These are phyloP conservation scores for Myotis planiceps DNA, from an alignment of 2,797 vertebrate genomes.

Conservation along the genomic window DNA sequence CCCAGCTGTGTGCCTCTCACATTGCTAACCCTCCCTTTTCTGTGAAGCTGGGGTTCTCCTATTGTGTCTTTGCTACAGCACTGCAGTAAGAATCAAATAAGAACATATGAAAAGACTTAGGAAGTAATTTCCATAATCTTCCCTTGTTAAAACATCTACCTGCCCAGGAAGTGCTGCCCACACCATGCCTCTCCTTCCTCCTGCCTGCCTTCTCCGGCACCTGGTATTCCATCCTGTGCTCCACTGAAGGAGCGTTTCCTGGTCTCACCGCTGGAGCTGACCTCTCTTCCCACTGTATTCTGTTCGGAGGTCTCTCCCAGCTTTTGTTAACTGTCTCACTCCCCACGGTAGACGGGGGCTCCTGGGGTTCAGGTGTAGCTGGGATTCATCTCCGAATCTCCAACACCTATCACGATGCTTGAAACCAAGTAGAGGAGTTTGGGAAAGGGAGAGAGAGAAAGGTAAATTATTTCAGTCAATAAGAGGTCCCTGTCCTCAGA, in stretches of 20 bases:
- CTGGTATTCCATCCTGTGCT: background rate
- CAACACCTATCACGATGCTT: background rate
- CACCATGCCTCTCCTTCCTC: background rate
- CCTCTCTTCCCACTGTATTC: background rate
- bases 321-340: background rate
- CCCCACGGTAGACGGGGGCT: background rate
- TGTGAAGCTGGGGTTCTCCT: too few relatives aligned
- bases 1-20: too few relatives aligned
- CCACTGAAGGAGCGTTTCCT: background rate
- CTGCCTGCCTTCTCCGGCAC: background rate
- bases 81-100: too few relatives aligned
- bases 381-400: background rate
- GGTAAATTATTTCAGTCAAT: background rate
- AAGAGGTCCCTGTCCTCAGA: background rate
- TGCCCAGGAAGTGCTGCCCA: background rate
- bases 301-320: background rate
- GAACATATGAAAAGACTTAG: too few relatives aligned
- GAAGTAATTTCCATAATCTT: too few relatives aligned
- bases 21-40: too few relatives aligned
- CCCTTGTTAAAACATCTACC: background rate
- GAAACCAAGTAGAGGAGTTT: background rate
- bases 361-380: background rate
- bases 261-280: background rate
- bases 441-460: background rate
- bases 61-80: too few relatives aligned